Evolutionary conservation across 2,113 vertebrate species (phyloP), one percentile per base, ranked within the genome.

Genomic region (Sturnus vulgaris): DNA sequence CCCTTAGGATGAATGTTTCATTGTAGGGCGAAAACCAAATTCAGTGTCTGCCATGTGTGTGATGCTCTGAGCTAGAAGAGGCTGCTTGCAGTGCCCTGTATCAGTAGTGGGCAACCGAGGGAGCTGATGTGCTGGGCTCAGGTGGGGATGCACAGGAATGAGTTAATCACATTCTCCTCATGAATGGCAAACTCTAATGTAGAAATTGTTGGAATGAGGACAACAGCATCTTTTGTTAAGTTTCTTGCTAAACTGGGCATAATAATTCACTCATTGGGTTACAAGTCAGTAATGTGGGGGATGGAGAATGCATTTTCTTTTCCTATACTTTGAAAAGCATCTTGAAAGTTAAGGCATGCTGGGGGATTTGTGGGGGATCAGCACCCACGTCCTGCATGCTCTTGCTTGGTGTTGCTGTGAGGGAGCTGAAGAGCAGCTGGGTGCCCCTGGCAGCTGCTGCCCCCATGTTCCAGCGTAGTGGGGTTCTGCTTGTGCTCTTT

Each of bases 391-490:
- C 1, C 15, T 40, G 39, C 25, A 18, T 69, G 37, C 24, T 47
- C 4, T 64, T 1, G 5, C 40, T 82, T 52, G 85, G 35, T 40
- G 39, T 66, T 84, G 31, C 10, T 5, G 31, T 7, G 88, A 77
- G 69, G 87, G n/a, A 84, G 46, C 69, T 55, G 81, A 28, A 35
- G 60, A 85, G 52, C 47, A 9, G 24, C 71, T 57, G 71, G 42
- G 12, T 83, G 44, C 31, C 47, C 1, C 56, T 1, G 5, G 52
- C 15, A 15, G 60, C 60, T 0, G 0, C 69, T 78, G 66, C 50
- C 20, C 35, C 64, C 28, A 2, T 0, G 0, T 39, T 33, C 11
- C 7, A 12, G 33, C 8, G 0, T 44, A 35, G 25, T 27, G 22
- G 24, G 46, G 23, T 28, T 82, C 59, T 82, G 5, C 35, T 37